Evolutionary conservation across 2,113 vertebrate genomes (phyloP).

Genomic region (Thalassoma bifasciatum): DNA sequence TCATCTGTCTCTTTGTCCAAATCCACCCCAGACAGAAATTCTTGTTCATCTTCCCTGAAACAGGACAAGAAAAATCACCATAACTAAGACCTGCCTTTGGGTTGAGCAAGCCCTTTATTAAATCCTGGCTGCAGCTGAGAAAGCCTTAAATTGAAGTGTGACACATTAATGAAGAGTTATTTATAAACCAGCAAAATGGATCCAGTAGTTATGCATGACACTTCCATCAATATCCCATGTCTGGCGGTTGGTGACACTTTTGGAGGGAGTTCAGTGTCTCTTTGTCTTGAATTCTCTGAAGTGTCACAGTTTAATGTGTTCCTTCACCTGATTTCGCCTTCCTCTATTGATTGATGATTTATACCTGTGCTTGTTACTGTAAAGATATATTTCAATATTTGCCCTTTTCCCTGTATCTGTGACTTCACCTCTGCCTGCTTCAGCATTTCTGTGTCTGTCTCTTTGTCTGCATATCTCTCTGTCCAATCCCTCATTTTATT

Average conservation of each 20-base stretch:
- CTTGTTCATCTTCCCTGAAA: conserved; percentile 1
- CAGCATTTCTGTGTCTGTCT: conserved; percentile 28
- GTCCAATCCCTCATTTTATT: conserved; percentile 56
- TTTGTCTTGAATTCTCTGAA: conserved; percentile 12
- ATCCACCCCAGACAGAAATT: conserved; percentile 5
- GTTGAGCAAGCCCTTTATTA: conserved; percentile 30
- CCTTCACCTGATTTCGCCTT: conserved; percentile 12
- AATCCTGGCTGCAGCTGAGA: conserved; percentile 42
- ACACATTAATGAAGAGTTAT: conserved; percentile 57
- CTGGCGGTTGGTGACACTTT: conserved; percentile 43
- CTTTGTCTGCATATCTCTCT: conserved; percentile 39
- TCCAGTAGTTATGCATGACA: conserved; percentile 13
- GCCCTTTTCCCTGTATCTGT: conserved; percentile 29
- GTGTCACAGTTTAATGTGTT: background rate
- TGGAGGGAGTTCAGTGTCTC: conserved; percentile 12
- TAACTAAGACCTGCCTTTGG: no score
- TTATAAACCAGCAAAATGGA: conserved; percentile 58
- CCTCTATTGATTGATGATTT: conserved; percentile 31
- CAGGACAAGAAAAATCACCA: background rate
- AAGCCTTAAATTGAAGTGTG: conserved; percentile 40
- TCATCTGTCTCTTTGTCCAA: background rate
- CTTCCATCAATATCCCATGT: conserved; percentile 47
- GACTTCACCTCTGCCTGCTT: conserved; percentile 29
- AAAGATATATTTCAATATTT: conserved; percentile 20
- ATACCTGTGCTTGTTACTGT: conserved; percentile 33